A percentile compares a stretch with the other conserved stretches of the same genome.
phyloP scores from a whole-genome alignment of 2,797 vertebrate species.

The Fratercula arctica region DNA sequence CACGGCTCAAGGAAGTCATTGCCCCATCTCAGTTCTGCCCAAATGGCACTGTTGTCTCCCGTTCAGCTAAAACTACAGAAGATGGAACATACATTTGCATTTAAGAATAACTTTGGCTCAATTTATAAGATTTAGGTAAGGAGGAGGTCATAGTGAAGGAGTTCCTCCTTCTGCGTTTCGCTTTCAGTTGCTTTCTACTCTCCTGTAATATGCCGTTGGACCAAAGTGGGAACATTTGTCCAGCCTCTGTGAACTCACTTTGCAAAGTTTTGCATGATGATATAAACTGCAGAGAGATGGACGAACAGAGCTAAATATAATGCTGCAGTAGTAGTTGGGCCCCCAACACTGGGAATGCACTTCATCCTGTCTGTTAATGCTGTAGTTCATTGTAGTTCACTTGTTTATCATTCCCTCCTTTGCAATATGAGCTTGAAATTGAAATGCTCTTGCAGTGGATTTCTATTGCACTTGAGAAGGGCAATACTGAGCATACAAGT shows the following conservation, averaged over 20 bases:
- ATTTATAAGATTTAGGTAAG: background rate
- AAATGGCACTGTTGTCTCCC: background rate
- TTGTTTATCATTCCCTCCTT: background rate
- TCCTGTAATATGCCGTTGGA: background rate
- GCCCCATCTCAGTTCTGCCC: background rate
- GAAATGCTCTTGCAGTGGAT: background rate
- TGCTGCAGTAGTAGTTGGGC: background rate
- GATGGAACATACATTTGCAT: background rate
- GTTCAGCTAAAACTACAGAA: background rate
- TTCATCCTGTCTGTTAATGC: background rate
- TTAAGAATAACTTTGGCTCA: background rate
- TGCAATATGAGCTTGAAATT: background rate
- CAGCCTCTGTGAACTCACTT: background rate
- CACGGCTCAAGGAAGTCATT: background rate
- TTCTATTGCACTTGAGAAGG: background rate
- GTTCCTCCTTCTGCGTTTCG: background rate
- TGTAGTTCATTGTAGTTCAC: background rate
- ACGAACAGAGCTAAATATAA: background rate
- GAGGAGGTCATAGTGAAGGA: background rate
- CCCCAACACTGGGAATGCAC: background rate
- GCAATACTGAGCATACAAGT: background rate
- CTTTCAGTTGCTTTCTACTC: background rate
- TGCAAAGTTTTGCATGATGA: background rate
- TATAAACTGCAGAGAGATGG: background rate
- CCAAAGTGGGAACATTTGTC: background rate